Evolutionary conservation across 2,888 invertebrate species (phyloP).

Genomic region (Ophraella communa): DNA sequence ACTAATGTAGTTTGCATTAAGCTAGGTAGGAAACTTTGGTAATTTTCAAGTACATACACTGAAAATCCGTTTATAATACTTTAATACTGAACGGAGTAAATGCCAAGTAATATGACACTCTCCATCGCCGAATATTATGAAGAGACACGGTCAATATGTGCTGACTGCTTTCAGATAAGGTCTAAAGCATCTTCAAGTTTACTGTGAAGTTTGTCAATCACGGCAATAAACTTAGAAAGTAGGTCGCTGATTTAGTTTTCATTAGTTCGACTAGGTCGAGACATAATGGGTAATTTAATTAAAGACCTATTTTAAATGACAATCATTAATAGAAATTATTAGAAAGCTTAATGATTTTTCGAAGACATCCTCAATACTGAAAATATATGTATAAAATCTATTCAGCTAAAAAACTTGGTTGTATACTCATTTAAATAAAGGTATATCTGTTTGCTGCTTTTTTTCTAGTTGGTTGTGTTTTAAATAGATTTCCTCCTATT

Average conservation of each 20-base stretch:
- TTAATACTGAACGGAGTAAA: slow-evolving; percentile 9
- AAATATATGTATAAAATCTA: too few species aligned
- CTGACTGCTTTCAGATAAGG: neutral
- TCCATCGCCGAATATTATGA: slow-evolving; percentile 3
- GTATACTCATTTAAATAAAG: too few species aligned
- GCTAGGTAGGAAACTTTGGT: slow-evolving; percentile 9
- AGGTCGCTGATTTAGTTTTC: neutral
- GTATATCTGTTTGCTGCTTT: too few species aligned
- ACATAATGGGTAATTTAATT: neutral
- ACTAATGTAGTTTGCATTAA: neutral
- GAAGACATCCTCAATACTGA: too few species aligned
- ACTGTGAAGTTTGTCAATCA: slow-evolving; percentile 10
- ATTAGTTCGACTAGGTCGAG: neutral
- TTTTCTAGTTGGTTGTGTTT: too few species aligned
- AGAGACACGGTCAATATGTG: neutral
- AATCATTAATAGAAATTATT: too few species aligned
- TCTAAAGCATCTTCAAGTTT: neutral
- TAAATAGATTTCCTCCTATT: too few species aligned
- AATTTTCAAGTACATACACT: slow-evolving; percentile 10
- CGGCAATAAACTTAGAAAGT: neutral
- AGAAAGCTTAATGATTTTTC: too few species aligned
- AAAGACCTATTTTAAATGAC: neutral
- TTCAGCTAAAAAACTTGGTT: too few species aligned
- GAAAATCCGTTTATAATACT: slow-evolving; percentile 16
- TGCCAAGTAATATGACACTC: neutral